Evolutionary conservation across 2,797 vertebrate species (phyloP), one percentile per base, ranked within the genome.

Genomic region (Tenualosa ilisha): DNA sequence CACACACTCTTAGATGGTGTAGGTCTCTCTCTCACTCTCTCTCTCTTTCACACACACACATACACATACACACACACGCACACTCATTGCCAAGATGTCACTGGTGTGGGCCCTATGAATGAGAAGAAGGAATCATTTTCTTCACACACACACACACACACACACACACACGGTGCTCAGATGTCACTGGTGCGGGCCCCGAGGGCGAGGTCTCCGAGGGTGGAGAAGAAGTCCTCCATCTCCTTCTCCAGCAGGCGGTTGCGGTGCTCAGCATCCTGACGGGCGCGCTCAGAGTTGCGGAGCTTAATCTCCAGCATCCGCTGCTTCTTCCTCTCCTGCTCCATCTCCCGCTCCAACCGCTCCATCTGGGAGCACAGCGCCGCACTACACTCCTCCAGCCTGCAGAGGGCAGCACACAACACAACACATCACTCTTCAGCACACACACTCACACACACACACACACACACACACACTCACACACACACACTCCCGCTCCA

Each of bases 211-310:
- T 95, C 96, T 22, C 97, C 97, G 84, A 99, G 91, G 0, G 98
- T 98, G 75, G 97, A 95, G 86, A 99, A 99, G 90, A 99, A 99
- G 72, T 97, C 97, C 91, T 99, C 98, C 98, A 99, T 99, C 90
- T 99, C 98, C 86, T 95, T 96, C 93, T 99, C 98, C 84, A 99
- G 94, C 22, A 98, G 96, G 12, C 91, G 94, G 92, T 99, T 99
- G 53, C 98, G 96, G 86, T 96, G 96, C 91, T 98, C 97, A 0
- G 98, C 98, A 0, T 99, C 97, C 87, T 97, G 96, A 0, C 97
- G 94, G 0, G 97, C 98, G 0, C 98, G 93, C 87, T 99, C 98
- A 0, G 97, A 97, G 94, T 99, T 99, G n/a, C 97, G 94, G 26
- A 99, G 94, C 91, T 97, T 98, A 91, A 99, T 99, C 92, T 98